Conservation (phyloP, 1,140 invertebrate genomes). For the Ceratosolen solmsi region DNA sequence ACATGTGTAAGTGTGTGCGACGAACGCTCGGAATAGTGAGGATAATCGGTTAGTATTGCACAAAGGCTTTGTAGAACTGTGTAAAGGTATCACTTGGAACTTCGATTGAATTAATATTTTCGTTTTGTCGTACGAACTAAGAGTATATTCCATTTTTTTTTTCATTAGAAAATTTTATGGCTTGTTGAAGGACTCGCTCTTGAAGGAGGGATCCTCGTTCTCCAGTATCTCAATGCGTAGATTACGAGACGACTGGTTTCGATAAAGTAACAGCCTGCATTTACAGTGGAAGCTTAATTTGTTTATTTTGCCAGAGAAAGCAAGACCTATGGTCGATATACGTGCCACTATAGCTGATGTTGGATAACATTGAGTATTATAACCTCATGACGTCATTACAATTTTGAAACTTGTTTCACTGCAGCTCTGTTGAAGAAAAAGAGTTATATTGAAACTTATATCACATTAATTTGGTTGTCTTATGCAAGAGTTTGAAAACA, state of each 20-base stretch:
- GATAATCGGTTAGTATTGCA: constrained; percentile 30
- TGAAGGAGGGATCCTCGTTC: neutral
- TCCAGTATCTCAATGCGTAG: neutral
- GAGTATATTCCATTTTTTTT: neutral
- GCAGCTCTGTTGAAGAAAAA: neutral
- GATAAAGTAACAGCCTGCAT: neutral
- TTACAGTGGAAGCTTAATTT: neutral
- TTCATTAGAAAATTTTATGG: neutral
- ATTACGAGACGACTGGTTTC: neutral
- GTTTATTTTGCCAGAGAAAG: neutral
- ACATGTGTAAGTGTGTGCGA: constrained; percentile 38
- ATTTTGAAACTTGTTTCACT: neutral
- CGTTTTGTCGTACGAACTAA: neutral
- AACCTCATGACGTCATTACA: neutral
- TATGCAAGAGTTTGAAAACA: neutral
- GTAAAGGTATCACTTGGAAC: no score
- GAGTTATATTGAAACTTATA: neutral
- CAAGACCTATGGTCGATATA: neutral
- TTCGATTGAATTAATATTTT: constrained; percentile 22
- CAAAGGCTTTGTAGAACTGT: neutral
- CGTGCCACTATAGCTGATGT: neutral
- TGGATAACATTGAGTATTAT: neutral
- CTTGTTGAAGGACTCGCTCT: neutral
- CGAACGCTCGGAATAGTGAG: constrained; percentile 51
- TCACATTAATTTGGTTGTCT: neutral